These are phyloP conservation scores for Mustela lutreola DNA, from an alignment of 2,113 vertebrate genomes.

Conservation along the genomic window DNA sequence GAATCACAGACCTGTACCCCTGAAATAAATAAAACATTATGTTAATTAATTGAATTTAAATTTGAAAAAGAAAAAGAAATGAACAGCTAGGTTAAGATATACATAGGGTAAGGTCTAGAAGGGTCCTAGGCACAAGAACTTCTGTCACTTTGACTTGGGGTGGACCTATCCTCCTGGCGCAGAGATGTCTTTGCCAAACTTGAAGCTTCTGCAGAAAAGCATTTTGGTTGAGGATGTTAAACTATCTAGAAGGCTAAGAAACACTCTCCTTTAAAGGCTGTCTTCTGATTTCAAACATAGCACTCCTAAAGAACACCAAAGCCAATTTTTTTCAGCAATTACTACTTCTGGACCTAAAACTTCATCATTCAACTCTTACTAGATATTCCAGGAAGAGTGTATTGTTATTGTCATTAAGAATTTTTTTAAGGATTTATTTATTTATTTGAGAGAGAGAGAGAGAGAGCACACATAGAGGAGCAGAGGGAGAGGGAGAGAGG, in stretches of 20 bases:
- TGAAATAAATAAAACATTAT: no score
- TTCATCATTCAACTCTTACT: background rate
- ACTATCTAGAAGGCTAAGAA: background rate
- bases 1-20: no score
- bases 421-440: background rate
- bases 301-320: background rate
- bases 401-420: background rate
- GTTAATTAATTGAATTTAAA: no score
- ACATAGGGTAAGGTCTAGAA: background rate
- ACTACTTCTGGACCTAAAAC: background rate
- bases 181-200: background rate
- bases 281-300: background rate
- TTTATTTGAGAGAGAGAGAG: background rate
- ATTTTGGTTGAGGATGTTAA: background rate
- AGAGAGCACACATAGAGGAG: background rate
- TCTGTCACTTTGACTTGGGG: background rate
- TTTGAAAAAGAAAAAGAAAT: background rate
- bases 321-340: background rate
- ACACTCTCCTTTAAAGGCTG: background rate
- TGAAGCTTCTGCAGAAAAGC: background rate
- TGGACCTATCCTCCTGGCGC: background rate
- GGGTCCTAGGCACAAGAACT: background rate
- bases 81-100: background rate
- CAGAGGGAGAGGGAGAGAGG: background rate
- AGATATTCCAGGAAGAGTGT: background rate